phyloP scores from a whole-genome alignment of 2,797 vertebrate genomes.

The Xiphophorus birchmanni region DNA sequence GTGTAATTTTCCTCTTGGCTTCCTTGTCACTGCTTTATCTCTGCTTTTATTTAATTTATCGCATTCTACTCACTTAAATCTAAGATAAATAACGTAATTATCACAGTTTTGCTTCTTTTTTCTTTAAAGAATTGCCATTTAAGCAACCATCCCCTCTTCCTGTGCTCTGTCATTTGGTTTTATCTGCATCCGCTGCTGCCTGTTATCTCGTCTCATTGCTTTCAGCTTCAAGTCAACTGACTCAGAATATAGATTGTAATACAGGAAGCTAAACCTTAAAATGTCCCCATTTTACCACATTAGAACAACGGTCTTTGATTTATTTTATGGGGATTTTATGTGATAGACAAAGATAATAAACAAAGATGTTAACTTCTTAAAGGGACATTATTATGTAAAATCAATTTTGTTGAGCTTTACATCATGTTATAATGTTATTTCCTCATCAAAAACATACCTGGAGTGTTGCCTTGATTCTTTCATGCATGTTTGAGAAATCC shows the following conservation, averaged over 20 bases:
- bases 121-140: not conserved
- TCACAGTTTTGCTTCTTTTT: conserved; percentile 25
- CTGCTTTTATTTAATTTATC: conserved; percentile 12
- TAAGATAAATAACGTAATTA: conserved; percentile 29
- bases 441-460: no score
- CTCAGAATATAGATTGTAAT: not conserved
- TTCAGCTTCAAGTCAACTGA: not conserved
- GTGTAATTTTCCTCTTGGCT: not conserved
- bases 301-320: not conserved
- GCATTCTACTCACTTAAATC: conserved; percentile 12
- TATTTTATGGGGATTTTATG: not conserved
- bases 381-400: not conserved
- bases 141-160: not conserved
- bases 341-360: not conserved
- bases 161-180: conserved; percentile 18
- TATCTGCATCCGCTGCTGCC: conserved; percentile 18
- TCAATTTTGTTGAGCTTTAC: no score
- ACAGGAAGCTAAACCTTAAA: not conserved
- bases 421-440: no score
- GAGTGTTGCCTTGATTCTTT: no score
- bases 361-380: conserved; percentile 20
- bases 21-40: conserved; percentile 16
- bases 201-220: conserved; percentile 1
- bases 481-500: no score
- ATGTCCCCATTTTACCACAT: not conserved